A percentile compares a stretch with the other conserved stretches of the same genome.
These are phyloP conservation scores for Syngnathoides biaculeatus DNA, from an alignment of 2,113 vertebrate species.

Conservation along the genomic window DNA sequence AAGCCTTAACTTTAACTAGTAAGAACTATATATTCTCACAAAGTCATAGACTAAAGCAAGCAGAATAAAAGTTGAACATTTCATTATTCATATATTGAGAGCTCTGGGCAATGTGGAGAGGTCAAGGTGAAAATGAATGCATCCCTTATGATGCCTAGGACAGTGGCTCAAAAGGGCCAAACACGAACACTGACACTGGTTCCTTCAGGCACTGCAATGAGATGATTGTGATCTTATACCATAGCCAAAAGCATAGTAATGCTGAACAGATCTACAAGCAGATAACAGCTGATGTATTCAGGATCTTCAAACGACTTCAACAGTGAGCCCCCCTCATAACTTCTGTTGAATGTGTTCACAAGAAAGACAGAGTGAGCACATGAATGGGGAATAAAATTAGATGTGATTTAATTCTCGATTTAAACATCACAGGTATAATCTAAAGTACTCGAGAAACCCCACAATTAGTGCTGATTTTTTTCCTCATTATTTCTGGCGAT, in stretches of 20 bases:
- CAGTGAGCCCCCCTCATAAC: conserved; percentile 11
- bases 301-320: conserved; percentile 29
- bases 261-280: conserved; percentile 4
- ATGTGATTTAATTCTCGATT: too few relatives aligned
- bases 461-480: too few relatives aligned
- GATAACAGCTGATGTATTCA: conserved; percentile 21
- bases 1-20: neutral
- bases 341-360: too few relatives aligned
- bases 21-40: neutral
- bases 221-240: conserved; percentile 15
- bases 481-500: conserved; percentile 1
- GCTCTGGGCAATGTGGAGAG: conserved; percentile 20
- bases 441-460: too few relatives aligned
- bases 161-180: neutral
- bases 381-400: too few relatives aligned
- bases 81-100: neutral
- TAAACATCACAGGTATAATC: too few relatives aligned
- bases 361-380: too few relatives aligned
- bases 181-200: conserved; percentile 3
- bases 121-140: conserved; percentile 15
- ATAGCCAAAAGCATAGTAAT: conserved; percentile 1
- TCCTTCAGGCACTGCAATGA: neutral
- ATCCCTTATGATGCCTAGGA: conserved; percentile 4
- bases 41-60: neutral
- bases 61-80: neutral